Percentiles rank a stretch among this genome's conserved stretches.
phyloP scores from a whole-genome alignment of 1,140 invertebrate genomes.

The Drosophila ogumai region DNA sequence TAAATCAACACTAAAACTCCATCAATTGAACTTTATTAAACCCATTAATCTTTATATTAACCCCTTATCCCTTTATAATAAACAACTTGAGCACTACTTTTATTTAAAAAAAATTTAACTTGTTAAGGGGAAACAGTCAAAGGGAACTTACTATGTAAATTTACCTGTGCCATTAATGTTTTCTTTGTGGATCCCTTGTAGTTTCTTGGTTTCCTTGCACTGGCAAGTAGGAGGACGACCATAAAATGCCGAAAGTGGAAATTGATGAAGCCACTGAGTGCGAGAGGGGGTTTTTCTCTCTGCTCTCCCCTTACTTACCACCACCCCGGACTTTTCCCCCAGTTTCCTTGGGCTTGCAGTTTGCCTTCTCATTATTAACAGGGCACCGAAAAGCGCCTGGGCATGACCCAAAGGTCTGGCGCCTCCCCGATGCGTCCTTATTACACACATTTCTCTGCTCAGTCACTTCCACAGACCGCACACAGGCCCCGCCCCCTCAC shows the following conservation, averaged over 20 bases:
- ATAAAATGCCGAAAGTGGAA: conserved; percentile 40
- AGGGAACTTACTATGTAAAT: background rate
- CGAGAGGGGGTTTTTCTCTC: background rate
- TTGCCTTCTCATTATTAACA: conserved; percentile 75
- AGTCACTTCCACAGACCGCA: conserved; percentile 28
- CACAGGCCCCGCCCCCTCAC: background rate
- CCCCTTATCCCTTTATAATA: background rate
- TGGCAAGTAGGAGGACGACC: conserved; percentile 12
- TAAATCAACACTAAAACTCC: too few relatives aligned
- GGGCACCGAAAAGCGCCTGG: conserved; percentile 58
- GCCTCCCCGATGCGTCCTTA: conserved; percentile 67
- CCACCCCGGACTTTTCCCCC: background rate
- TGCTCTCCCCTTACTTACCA: background rate
- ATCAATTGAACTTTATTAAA: too few relatives aligned
- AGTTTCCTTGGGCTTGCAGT: conserved; percentile 29
- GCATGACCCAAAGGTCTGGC: conserved; percentile 78
- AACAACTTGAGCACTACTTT: background rate
- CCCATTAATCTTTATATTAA: background rate
- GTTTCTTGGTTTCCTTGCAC: conserved; percentile 27
- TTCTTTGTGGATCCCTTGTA: conserved; percentile 23
- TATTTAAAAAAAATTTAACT: conserved; percentile 1
- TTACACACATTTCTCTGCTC: conserved; percentile 66
- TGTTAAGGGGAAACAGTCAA: background rate
- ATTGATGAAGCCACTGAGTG: conserved; percentile 47
- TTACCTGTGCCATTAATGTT: conserved; percentile 4